Percentiles rank a stretch among this genome's conserved stretches.
phyloP scores from a whole-genome alignment of 30 jellyfish, hydroid and myxozoan genomes.

The Sanderia malayensis region DNA sequence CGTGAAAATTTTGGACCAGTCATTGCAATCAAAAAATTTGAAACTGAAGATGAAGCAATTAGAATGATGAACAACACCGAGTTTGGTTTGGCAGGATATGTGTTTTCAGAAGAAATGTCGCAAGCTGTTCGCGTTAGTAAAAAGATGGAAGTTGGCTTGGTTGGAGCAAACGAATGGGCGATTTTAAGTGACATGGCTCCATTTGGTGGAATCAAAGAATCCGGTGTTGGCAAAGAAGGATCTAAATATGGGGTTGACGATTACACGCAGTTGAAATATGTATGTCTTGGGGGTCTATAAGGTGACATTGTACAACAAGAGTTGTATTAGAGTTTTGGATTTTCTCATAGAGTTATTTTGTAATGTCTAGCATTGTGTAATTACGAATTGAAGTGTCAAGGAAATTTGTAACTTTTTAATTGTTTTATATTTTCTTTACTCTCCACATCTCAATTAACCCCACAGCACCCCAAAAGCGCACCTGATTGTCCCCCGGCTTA shows the following conservation, averaged over 20 bases:
- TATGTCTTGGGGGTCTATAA: conserved; percentile 62
- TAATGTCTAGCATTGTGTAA: too few relatives aligned
- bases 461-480: too few relatives aligned
- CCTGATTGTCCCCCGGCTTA: too few relatives aligned
- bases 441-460: too few relatives aligned
- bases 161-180: conserved; percentile 68
- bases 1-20: conserved; percentile 86
- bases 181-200: conserved; percentile 51
- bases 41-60: conserved; percentile 63
- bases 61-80: conserved; percentile 38
- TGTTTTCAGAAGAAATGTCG: conserved; percentile 41
- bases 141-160: conserved; percentile 62
- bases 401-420: too few relatives aligned
- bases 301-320: too few relatives aligned
- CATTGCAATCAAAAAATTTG: conserved; percentile 45
- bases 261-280: conserved; percentile 45
- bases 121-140: conserved; percentile 62
- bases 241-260: conserved; percentile 66
- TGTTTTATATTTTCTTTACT: too few relatives aligned
- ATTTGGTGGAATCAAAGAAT: conserved; percentile 83
- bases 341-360: too few relatives aligned
- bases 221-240: conserved; percentile 87
- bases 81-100: conserved; percentile 75
- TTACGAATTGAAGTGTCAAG: too few relatives aligned
- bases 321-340: too few relatives aligned